These are phyloP conservation scores for Drosophila mojavensis DNA, from an alignment of 1,140 invertebrate species.

Conservation along the genomic window DNA sequence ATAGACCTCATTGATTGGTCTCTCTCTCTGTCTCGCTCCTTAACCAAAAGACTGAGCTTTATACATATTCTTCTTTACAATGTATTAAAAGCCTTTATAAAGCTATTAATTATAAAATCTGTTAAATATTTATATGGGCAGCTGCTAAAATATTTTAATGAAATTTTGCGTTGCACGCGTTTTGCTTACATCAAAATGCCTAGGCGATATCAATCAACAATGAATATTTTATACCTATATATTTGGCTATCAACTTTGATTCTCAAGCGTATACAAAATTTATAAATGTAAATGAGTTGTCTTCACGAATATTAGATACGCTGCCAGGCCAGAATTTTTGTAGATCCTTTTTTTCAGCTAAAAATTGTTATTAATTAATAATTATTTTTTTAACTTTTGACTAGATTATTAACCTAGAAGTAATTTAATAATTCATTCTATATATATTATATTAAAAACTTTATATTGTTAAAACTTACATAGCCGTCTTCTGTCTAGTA, in stretches of 20 bases:
- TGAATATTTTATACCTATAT: conserved; percentile 50
- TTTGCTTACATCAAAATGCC: conserved; percentile 64
- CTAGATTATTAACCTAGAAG: too few species aligned
- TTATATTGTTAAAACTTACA: too few species aligned
- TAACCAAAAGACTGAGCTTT: conserved; percentile 19
- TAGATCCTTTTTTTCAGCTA: neutral
- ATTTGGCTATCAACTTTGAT: conserved; percentile 68
- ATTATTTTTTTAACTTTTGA: too few species aligned
- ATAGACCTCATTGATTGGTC: conserved; percentile 2
- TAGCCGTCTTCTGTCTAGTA: too few species aligned
- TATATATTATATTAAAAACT: too few species aligned
- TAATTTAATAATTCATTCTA: too few species aligned
- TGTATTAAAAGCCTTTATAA: too few species aligned
- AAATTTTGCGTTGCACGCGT: conserved; percentile 60
- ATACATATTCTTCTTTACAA: too few species aligned
- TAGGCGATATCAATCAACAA: conserved; percentile 73
- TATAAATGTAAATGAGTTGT: too few species aligned
- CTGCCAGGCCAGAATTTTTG: neutral
- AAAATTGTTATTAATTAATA: too few species aligned
- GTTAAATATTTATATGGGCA: conserved; percentile 35
- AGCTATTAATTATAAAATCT: conserved; percentile 69
- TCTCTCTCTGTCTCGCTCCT: neutral
- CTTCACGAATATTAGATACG: conserved; percentile 2
- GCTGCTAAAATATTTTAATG: conserved; percentile 63
- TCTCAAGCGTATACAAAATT: conserved; percentile 39